Percentiles rank a stretch among this genome's conserved stretches.
phyloP scores from a whole-genome alignment of 2,888 invertebrate genomes.

The Chromoteleia sp. region DNA sequence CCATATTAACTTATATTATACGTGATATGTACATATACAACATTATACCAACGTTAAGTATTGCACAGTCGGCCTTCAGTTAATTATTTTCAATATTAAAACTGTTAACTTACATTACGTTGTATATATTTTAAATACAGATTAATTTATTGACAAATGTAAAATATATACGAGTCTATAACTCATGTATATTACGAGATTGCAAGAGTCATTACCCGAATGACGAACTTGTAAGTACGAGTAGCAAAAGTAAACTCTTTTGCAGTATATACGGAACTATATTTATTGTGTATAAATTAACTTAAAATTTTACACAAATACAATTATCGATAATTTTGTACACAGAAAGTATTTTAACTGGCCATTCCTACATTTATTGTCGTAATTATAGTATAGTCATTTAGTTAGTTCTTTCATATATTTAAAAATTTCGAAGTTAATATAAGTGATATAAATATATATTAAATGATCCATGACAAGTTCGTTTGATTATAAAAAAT shows the following conservation, averaged over 20 bases:
- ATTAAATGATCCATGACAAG: too few relatives aligned
- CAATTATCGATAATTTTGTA: conserved; percentile 1
- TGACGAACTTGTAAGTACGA: conserved; percentile 28
- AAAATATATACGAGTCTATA: not conserved
- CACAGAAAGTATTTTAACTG: conserved; percentile 18
- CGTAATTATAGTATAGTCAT: not conserved
- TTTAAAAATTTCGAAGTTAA: too few relatives aligned
- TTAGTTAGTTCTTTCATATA: too few relatives aligned
- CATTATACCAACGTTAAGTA: not conserved
- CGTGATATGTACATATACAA: not conserved
- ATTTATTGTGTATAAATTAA: conserved; percentile 4
- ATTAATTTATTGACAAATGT: not conserved
- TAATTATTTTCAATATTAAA: not conserved
- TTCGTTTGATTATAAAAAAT: too few relatives aligned
- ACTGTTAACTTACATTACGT: not conserved
- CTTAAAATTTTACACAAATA: not conserved
- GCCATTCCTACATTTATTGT: conserved; percentile 6
- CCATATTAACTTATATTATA: not conserved
- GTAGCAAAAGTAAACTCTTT: too few relatives aligned
- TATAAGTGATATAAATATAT: too few relatives aligned
- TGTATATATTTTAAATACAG: conserved; percentile 1
- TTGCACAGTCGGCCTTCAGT: conserved; percentile 40
- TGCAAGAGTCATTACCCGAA: conserved; percentile 29
- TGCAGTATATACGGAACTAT: too few relatives aligned
- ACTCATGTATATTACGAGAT: conserved; percentile 3